Evolutionary conservation across 1,140 invertebrate genomes (phyloP), one percentile per base, ranked within the genome.

Genomic region (Meloidogyne exigua): DNA sequence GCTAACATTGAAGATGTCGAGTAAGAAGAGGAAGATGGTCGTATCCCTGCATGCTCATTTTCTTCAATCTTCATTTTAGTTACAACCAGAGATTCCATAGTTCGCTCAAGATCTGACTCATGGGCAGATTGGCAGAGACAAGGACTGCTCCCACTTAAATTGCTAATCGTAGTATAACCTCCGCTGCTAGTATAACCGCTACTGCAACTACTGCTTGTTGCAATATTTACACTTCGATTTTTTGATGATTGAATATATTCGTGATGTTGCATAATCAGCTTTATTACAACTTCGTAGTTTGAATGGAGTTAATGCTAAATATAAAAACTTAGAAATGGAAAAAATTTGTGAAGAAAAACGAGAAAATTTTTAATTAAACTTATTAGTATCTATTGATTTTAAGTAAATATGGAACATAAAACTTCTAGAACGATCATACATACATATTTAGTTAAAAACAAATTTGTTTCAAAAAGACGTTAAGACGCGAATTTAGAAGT

Each of bases 81-180:
- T 57, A 72, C 71, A 12, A 18, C 44, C 42, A 72, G 28, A 12
- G 71, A 57, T 72, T 72, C 49, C 71, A 72, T 72, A 23, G 71
- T 72, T 21, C 23, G 57, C n/a, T 72, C 71, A 42, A 72, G 28
- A 23, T 72, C 32, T 18, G 44, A 13, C 5, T 49, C n/a, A n/a
- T n/a, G n/a, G n/a, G n/a, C 44, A 49, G 44, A 49, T 49, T 49
- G 44, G 1, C 44, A 15, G 5, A 13, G 44, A 49, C 44, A 49
- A 49, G 44, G 3, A 49, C 44, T 15, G 15, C 44, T 49, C 13
- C 15, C 18, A 49, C 44, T 44, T 44, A 44, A 44, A 44, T 44
- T 49, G 44, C 44, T 49, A 18, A 15, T 49, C 13, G 44, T 49
- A 4, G 44, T 49, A 15, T 49, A 49, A 15, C 44, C 44, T 15